Base-by-base conservation (phyloP, 2,797 vertebrate species). In the Rallus crepitans region DNA sequence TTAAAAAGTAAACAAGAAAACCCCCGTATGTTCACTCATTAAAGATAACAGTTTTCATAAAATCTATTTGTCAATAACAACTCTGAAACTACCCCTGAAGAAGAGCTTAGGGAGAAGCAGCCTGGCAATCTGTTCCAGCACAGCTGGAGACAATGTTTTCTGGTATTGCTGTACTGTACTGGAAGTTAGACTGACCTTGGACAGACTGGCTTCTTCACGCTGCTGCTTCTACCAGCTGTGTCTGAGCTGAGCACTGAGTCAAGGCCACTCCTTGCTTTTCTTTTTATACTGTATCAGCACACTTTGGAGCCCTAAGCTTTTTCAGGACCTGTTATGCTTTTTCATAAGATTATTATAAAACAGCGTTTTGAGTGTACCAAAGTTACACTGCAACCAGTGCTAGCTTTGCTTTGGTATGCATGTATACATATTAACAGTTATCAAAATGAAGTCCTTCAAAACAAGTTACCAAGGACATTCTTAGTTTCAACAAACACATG, bases 21-120 rank as follows among this genome's bases (percentile, higher is more conserved):
- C n/a, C 25, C 2, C 33, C 7, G 20, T 5, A 37, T 2, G 4
- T 1, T 0, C 15, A 23, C 11, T 61, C n/a, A 5, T 59, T 73
- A 75, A 64, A 56, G 2, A 12, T 5, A 8, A 61, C 2, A 56
- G 24, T 52, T 88, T 61, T 52, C 45, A 87, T 15, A 76, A 88
- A 85, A 85, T 35, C 55, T 5, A 19, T 16, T 65, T 64, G n/a
- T 42, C 19, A 17, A 4, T 55, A 64, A 50, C 18, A 68, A 15
- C 19, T 31, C 64, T 84, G 40, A 81, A 65, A 73, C 11, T 21
- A 59, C 10, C 9, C 31, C 33, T 87, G 45, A 52, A 24, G 72
- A 60, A n/a, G 5, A 60, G 15, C 28, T 2, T 35, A 31, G 12
- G 57, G 11, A 56, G 30, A 42, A 33, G 18, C 4, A 4, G 24